These are phyloP conservation scores for Oligia strigilis DNA, from an alignment of 2,888 invertebrate genomes.

Conservation along the genomic window DNA sequence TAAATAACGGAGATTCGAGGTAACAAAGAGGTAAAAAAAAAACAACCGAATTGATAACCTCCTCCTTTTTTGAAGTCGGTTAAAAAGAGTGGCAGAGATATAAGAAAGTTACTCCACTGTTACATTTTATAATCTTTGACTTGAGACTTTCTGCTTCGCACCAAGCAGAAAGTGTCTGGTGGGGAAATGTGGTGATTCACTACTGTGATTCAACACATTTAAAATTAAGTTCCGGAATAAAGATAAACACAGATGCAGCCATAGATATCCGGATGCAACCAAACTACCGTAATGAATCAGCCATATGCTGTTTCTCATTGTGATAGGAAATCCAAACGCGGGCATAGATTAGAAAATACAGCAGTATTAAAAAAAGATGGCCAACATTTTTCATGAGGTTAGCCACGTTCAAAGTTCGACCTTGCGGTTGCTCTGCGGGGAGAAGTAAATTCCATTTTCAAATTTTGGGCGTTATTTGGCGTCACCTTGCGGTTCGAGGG, in stretches of 20 bases:
- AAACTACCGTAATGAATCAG: not conserved
- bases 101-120: no score
- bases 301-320: not conserved
- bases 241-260: not conserved
- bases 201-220: not conserved
- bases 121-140: no score
- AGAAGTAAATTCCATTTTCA: constrained; percentile 65
- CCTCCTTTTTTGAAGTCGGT: no score
- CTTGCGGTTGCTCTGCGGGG: constrained; percentile 38
- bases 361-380: constrained; percentile 10
- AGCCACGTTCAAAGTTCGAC: constrained; percentile 35
- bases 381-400: constrained; percentile 40
- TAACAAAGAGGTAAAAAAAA: no score
- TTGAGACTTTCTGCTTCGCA: not conserved
- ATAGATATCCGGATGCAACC: not conserved
- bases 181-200: no score
- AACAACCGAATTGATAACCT: no score
- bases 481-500: constrained; percentile 62
- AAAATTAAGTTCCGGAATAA: not conserved
- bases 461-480: constrained; percentile 63
- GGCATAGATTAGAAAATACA: constrained; percentile 17
- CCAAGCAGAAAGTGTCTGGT: no score
- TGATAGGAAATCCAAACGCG: not conserved
- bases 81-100: not conserved
- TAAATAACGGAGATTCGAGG: no score